Conservation (phyloP, 2,113 vertebrate genomes). For the Henicopernis longicauda region DNA sequence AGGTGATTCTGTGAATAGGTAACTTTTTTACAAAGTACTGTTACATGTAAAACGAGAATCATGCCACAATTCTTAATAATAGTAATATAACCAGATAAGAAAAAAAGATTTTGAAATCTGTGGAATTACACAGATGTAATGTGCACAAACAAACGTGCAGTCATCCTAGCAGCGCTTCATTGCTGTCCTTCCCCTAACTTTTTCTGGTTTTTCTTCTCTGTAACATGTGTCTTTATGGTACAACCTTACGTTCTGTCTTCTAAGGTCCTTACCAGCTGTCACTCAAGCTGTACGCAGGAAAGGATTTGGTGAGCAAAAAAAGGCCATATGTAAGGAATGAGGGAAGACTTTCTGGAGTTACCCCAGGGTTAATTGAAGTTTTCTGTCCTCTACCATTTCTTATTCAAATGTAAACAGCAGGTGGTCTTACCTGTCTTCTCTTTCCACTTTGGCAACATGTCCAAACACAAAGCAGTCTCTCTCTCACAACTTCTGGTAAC, state of each 20-base stretch:
- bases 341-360: not conserved
- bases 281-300: rapidly evolving
- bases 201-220: not conserved
- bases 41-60: not conserved
- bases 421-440: not conserved
- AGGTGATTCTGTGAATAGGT: not conserved
- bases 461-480: not conserved
- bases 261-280: not conserved
- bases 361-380: not conserved
- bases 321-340: not conserved
- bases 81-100: not conserved
- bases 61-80: not conserved
- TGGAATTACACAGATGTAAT: not conserved
- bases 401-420: not conserved
- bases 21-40: not conserved
- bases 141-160: not conserved
- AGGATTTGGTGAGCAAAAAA: not conserved
- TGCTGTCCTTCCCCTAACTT: not conserved
- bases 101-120: not conserved
- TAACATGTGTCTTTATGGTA: not conserved
- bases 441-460: not conserved
- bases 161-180: not conserved
- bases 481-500: not conserved
- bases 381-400: not conserved
- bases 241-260: not conserved